Base-by-base conservation (phyloP, 53 echinoderm and acorn worm genomes). In the Holothuria scabra region DNA sequence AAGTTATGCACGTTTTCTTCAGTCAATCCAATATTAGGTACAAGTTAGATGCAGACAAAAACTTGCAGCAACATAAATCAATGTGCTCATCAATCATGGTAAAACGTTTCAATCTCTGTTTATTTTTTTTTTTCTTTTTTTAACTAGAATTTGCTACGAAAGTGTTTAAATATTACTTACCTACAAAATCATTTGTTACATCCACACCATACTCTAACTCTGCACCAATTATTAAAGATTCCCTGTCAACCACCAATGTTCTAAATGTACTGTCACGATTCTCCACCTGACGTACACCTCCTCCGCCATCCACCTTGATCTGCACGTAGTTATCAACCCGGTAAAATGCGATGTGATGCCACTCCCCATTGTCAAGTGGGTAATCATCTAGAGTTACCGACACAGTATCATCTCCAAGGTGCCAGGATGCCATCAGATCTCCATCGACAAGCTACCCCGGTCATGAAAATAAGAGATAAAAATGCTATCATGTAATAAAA, bases 231-330 rank as follows among this genome's bases (percentile, higher is more conserved):
- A 92, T 46, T 33, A 97, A 72, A 20, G 81, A 78, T 48, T 90
- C 76, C 12, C 79, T 82, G 68, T 92, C 92, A 2, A 90, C 92
- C 20, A 59, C 60, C 79, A 97, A 76, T 22, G 37, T 66, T 18
- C 88, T 74, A 89, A 80, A 91, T 19, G 85, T 65, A 32, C 97
- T 92, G 59, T 88, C 87, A 9, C 90, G 66, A 86, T 82, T 92
- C 90, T 90, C 91, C 62, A 82, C 87, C 89, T 97, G 92, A 22
- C 94, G 83, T 46, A 90, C 94, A 35, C 97, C 97, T 14, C 97
- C 97, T 12, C 97, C 97, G 5, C 97, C 94, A 66, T 97, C 97
- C 31, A 97, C 86, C 74, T 90, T 94, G 60, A 97, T 89, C 32
- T 88, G 88, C 22, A 97, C 82, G 65, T 84, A 86, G 91, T 83